These are phyloP conservation scores for Ictalurus punctatus DNA, from an alignment of 2,113 vertebrate genomes.

Conservation along the genomic window DNA sequence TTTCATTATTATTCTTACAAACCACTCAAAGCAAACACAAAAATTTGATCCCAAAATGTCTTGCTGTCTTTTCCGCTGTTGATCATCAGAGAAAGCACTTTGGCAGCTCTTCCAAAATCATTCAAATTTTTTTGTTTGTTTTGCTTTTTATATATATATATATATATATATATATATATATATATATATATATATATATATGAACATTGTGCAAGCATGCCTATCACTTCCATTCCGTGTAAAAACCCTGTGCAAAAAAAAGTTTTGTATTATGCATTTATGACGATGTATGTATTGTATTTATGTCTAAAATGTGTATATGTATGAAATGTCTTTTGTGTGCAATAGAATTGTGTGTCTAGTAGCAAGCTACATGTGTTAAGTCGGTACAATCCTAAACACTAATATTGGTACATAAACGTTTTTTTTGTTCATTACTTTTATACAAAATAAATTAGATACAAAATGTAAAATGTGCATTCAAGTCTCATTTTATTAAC, in stretches of 20 bases:
- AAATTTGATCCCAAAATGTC: slow-evolving; percentile 44
- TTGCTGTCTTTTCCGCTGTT: slow-evolving; percentile 57
- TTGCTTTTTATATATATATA: background rate
- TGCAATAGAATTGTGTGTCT: slow-evolving; percentile 79
- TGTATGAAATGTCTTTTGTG: slow-evolving; percentile 72
- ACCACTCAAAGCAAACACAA: slow-evolving; percentile 41
- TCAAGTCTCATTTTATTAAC: background rate
- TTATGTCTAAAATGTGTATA: slow-evolving; percentile 66
- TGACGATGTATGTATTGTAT: slow-evolving; percentile 66
- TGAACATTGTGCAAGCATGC: slow-evolving; percentile 58
- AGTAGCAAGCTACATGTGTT: slow-evolving; percentile 78
- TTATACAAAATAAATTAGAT: slow-evolving; percentile 70
- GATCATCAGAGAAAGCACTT: slow-evolving; percentile 74
- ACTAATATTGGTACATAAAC: slow-evolving; percentile 79
- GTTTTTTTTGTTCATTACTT: slow-evolving; percentile 68
- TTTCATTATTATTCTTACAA: slow-evolving; percentile 32
- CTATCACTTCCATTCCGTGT: slow-evolving; percentile 56
- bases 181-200: slow-evolving; percentile 1
- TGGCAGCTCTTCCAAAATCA: slow-evolving; percentile 72
- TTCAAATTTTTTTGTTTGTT: slow-evolving; percentile 48
- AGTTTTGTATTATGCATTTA: slow-evolving; percentile 60
- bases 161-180: no score
- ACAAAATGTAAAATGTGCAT: slow-evolving; percentile 32
- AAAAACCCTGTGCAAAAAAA: slow-evolving; percentile 61
- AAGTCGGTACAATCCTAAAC: slow-evolving; percentile 77